Evolutionary conservation across 2,797 vertebrate genomes (phyloP).

Genomic region (Rhinella marina): DNA sequence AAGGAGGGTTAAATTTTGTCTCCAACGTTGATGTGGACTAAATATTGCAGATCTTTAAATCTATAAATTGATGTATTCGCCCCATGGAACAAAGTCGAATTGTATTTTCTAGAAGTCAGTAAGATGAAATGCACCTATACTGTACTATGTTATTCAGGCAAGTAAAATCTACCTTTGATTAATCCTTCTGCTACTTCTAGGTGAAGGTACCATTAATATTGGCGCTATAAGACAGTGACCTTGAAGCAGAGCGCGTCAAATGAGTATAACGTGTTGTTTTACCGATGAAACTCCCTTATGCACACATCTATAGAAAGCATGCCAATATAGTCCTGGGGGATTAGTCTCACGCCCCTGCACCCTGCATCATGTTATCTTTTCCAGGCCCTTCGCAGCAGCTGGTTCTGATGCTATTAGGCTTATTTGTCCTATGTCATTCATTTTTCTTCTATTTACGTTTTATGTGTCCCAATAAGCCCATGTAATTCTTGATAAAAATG

Average conservation of each 20-base stretch:
- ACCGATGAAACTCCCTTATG: neutral
- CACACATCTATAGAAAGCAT: neutral
- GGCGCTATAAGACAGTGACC: slow-evolving; percentile 17
- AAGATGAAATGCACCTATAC: slow-evolving; percentile 16
- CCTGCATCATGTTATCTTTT: neutral
- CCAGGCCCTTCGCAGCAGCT: neutral
- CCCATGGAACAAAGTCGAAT: neutral
- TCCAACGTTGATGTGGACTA: neutral
- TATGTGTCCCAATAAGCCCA: no score
- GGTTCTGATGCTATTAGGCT: no score
- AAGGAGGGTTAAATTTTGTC: no score
- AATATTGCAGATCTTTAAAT: neutral
- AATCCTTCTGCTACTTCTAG: slow-evolving; percentile 27
- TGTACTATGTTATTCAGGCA: slow-evolving; percentile 14
- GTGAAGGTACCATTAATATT: slow-evolving; percentile 41
- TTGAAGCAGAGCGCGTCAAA: slow-evolving; percentile 7
- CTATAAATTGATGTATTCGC: neutral
- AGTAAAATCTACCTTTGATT: slow-evolving; percentile 38
- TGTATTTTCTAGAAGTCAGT: neutral
- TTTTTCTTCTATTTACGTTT: no score
- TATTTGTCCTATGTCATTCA: no score
- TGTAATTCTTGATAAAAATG: no score
- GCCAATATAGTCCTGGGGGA: neutral
- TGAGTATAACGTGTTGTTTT: neutral
- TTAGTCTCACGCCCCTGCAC: neutral